Base-by-base conservation (phyloP, 2,113 vertebrate species). In the Furnarius figulus region DNA sequence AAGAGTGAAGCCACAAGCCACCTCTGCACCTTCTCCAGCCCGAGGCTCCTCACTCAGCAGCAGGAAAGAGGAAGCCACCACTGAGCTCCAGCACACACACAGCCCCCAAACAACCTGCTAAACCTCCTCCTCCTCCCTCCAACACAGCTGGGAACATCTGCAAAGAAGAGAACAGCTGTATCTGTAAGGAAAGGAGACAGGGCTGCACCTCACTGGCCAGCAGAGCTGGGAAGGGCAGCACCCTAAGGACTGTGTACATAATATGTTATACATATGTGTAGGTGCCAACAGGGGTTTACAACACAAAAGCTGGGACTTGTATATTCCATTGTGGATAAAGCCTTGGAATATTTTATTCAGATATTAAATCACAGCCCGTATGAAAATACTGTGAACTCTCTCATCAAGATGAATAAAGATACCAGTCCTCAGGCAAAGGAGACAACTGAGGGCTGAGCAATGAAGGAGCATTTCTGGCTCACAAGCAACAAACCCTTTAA, bases 21-120 rank as follows among this genome's bases (percentile, higher is more conserved):
- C 83, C 73, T 75, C 11, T 61, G 75, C 70, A 82, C 82, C 93
- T 85, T 27, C 53, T 15, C 20, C 92, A 46, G 44, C 44, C 46
- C 20, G 9, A 46, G 91, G 53, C 42, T 17, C 82, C 66, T 94
- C 58, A 16, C 35, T 22, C 40, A 5, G 81, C 79, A 35, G 86
- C 89, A 73, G 86, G 92, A 92, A 97, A 96, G 95, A 97, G 96
- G 96, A 97, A 97, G 72, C 63, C 83, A 49, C 30, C 0, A 0
- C 72, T 66, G 89, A 84, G 53, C 93, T 83, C 44, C 19, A 14
- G 7, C 85, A 82, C 94, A 85, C 53, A 7, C 5, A 49, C 1
- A 0, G 35, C 52, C 62, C 82, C 56, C 18, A 8, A 61, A 49
- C 35, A 46, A 66, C 63, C 95, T 90, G 76, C 89, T 33, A 1